Evolutionary conservation across 2,888 invertebrate genomes (phyloP).

Genomic region (Biston stratarius): DNA sequence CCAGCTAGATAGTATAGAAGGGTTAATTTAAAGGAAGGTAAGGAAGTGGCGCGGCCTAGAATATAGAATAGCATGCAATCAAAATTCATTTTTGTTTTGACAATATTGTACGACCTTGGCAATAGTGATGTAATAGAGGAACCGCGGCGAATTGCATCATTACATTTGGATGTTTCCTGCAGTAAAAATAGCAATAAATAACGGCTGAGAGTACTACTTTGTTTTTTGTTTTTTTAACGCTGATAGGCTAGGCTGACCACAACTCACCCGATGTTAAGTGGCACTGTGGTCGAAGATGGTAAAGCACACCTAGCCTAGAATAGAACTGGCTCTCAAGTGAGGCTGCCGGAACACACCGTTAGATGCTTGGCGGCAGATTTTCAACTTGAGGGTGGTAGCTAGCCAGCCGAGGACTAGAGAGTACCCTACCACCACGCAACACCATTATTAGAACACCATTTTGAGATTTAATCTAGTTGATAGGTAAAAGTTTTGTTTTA

Average conservation of each 20-base stretch:
- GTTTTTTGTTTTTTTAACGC: too few relatives aligned
- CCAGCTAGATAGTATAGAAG: conserved; percentile 13
- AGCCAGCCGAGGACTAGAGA: too few relatives aligned
- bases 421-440: too few relatives aligned
- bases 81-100: conserved; percentile 2
- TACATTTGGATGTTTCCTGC: conserved; percentile 15
- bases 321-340: too few relatives aligned
- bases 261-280: too few relatives aligned
- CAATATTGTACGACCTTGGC: conserved; percentile 11
- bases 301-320: too few relatives aligned
- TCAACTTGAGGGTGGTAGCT: too few relatives aligned
- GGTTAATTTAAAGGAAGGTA: conserved; percentile 7
- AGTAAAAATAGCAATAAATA: conserved; percentile 9
- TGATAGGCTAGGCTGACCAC: too few relatives aligned
- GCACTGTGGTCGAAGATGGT: too few relatives aligned
- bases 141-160: conserved; percentile 11
- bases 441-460: background rate
- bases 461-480: background rate
- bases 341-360: too few relatives aligned
- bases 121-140: conserved; percentile 9
- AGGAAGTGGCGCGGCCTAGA: conserved; percentile 3
- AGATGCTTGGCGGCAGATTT: too few relatives aligned
- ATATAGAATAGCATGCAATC: background rate
- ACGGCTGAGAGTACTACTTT: background rate
- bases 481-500: background rate